Evolutionary conservation across 2,797 vertebrate species (phyloP).

Genomic region (Sebastes steindachneri): DNA sequence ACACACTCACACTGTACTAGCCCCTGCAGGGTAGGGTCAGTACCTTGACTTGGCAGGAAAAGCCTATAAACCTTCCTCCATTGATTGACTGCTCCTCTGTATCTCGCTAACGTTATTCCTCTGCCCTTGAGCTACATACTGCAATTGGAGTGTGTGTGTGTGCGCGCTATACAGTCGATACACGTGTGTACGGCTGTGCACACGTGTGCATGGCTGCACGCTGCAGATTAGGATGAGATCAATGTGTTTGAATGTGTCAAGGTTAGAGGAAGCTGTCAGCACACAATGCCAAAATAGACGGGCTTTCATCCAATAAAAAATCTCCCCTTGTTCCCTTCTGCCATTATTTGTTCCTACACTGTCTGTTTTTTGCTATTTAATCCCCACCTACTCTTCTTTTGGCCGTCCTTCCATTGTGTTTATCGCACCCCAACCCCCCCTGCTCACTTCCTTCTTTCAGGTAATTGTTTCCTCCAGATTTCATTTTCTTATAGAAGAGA

Average conservation of each 20-base stretch:
- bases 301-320: conserved; percentile 56
- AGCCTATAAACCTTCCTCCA: conserved; percentile 72
- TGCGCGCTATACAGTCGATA: background rate
- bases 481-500: conserved; percentile 5
- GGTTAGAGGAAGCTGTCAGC: conserved; percentile 64
- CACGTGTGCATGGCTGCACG: conserved; percentile 6
- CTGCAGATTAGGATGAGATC: conserved; percentile 74
- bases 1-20: conserved; percentile 9
- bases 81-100: conserved; percentile 70
- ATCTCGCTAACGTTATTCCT: conserved; percentile 61
- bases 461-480: conserved; percentile 21
- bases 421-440: background rate
- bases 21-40: conserved; percentile 53
- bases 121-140: conserved; percentile 72
- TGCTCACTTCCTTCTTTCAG: background rate
- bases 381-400: conserved; percentile 13
- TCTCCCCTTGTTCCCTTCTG: conserved; percentile 16
- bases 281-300: conserved; percentile 47
- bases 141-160: conserved; percentile 44
- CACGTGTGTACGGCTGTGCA: conserved; percentile 9
- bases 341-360: conserved; percentile 44
- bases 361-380: conserved; percentile 44
- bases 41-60: conserved; percentile 72
- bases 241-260: conserved; percentile 78
- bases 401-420: conserved; percentile 17